A percentile compares a stretch with the other conserved stretches of the same genome.
Evolutionary conservation across 2,888 invertebrate genomes (phyloP).

Genomic region (Oscheius sp.): DNA sequence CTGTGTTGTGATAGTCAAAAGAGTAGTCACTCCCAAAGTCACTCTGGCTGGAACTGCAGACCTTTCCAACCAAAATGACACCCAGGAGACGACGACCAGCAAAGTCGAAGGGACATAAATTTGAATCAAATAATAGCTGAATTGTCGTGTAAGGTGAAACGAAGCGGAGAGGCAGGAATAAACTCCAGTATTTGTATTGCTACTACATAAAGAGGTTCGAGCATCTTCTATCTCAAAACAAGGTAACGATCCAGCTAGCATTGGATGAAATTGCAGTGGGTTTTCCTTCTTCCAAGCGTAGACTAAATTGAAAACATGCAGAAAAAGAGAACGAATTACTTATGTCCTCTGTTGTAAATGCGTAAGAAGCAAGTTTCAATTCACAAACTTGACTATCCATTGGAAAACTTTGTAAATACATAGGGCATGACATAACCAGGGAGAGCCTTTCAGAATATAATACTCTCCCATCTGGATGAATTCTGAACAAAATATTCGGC

Average conservation of each 20-base stretch:
- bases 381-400: slow-evolving; percentile 23
- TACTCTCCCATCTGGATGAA: slow-evolving; percentile 19
- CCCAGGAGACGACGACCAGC: slow-evolving; percentile 32
- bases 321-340: neutral
- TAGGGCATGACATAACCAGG: slow-evolving; percentile 16
- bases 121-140: slow-evolving; percentile 27
- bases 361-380: slow-evolving; percentile 20
- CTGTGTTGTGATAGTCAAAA: slow-evolving; percentile 27
- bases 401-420: slow-evolving; percentile 22
- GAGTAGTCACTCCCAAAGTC: slow-evolving; percentile 23
- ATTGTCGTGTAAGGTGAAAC: slow-evolving; percentile 23
- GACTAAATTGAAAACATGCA: neutral
- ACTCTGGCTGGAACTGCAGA: slow-evolving; percentile 23
- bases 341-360: slow-evolving; percentile 22
- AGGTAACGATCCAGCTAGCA: slow-evolving; percentile 11
- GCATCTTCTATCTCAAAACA: slow-evolving; percentile 4
- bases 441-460: slow-evolving; percentile 25
- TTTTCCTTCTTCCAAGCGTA: slow-evolving; percentile 6
- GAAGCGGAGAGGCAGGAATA: slow-evolving; percentile 25
- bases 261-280: slow-evolving; percentile 19
- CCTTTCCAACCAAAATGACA: slow-evolving; percentile 26
- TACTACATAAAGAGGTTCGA: slow-evolving; percentile 10
- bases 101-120: slow-evolving; percentile 26
- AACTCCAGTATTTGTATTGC: slow-evolving; percentile 16
- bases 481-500: slow-evolving; percentile 23